Conservation (phyloP, 2,797 vertebrate species). For the Spheniscus humboldti region DNA sequence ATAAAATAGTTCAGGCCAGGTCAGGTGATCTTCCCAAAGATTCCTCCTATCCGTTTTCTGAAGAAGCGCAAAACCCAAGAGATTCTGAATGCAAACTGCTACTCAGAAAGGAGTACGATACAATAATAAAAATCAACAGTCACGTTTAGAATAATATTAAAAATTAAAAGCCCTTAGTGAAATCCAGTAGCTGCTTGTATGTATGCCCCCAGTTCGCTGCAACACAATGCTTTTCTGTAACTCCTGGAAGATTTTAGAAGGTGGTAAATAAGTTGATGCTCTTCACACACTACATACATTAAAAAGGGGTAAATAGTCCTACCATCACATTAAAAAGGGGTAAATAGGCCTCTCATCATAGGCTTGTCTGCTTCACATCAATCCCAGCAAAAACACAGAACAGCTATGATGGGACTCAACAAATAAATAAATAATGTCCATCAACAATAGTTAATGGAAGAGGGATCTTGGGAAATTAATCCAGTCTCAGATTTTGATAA, state of each 20-base stretch:
- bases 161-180: background rate
- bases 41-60: background rate
- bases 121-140: background rate
- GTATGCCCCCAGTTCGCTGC: background rate
- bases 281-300: background rate
- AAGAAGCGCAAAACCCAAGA: background rate
- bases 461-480: background rate
- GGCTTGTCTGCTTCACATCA: background rate
- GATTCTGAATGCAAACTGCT: background rate
- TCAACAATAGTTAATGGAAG: background rate
- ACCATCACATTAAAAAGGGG: background rate
- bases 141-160: background rate
- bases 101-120: background rate
- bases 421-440: background rate
- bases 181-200: background rate
- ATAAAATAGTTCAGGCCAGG: background rate
- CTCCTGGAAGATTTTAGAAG: background rate
- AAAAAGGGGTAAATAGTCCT: background rate
- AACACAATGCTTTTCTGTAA: background rate
- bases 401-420: background rate
- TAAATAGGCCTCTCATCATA: background rate
- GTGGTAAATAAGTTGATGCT: background rate
- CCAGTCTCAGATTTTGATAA: background rate
- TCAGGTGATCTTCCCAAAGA: background rate
- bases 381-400: background rate